phyloP scores from a whole-genome alignment of 2,888 invertebrate species.

The Stegana nigrithorax region DNA sequence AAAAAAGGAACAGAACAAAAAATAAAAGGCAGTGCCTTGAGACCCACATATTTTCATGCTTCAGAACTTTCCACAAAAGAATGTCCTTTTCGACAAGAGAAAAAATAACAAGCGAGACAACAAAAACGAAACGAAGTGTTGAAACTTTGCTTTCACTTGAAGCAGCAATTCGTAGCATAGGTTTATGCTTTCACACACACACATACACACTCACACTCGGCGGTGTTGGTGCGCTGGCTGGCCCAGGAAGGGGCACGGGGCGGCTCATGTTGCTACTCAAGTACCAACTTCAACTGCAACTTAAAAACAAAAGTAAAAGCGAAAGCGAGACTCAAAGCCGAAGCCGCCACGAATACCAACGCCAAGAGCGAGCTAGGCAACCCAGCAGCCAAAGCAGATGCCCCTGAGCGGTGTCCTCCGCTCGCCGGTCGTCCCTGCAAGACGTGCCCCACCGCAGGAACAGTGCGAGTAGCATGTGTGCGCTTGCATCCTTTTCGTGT shows the following conservation, averaged over 20 bases:
- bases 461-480: too few species aligned
- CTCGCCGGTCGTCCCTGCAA: too few species aligned
- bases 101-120: constrained; percentile 18
- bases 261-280: too few species aligned
- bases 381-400: not conserved
- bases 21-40: not conserved
- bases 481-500: not conserved
- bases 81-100: constrained; percentile 2
- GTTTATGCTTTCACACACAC: not conserved
- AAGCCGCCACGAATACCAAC: not conserved
- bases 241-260: too few species aligned
- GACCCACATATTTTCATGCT: constrained; percentile 21
- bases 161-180: not conserved
- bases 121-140: constrained; percentile 30
- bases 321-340: not conserved
- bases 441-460: too few species aligned
- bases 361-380: not conserved
- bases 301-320: not conserved
- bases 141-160: constrained; percentile 1
- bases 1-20: not conserved
- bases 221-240: too few species aligned
- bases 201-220: not conserved
- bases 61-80: not conserved
- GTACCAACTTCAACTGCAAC: constrained; percentile 8
- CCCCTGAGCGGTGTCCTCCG: not conserved